Evolutionary conservation across 1,140 invertebrate genomes (phyloP), one percentile per base, ranked within the genome.

Genomic region (Megalonaias nervosa): DNA sequence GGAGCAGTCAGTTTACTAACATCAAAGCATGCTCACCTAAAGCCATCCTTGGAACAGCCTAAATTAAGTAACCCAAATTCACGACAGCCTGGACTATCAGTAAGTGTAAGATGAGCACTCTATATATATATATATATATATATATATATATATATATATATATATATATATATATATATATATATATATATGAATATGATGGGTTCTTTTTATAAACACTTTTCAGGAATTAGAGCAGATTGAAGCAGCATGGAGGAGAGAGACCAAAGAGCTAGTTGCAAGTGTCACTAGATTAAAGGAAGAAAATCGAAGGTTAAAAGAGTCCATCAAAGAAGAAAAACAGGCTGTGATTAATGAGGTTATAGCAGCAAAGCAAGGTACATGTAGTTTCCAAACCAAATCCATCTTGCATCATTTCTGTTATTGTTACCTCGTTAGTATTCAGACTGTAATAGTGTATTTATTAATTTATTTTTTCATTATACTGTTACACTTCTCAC

Each of bases 161-260:
- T 26, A 26, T 26, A 26, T 26, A 26, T 26, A 26, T 26, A 26
- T 26, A 26, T 26, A 26, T 26, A 38, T 38, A 38, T 38, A 38
- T 38, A 38, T 38, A 38, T 38, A 38, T 38, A 38, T 38, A 38
- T 48, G 9, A 6, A 48, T 6, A 6, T 48, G 38, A 48, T 48
- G 38, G 5, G 11, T 48, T 48, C 38, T 48, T 48, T 48, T 48
- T 38, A 9, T 48, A 11, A 48, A 48, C 5, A 48, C 38, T 16
- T 90, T 88, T 48, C 81, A 97, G 96, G 97, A 99, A 93, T 91
- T 99, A 86, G 97, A 98, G 91, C 94, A 95, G 82, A 97, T 98
- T 70, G 97, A 99, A 91, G 97, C 98, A 84, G 95, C 97, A 89
- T 98, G 97, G 96, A 93, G 95, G 79, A 94, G 94, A 71, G 97